Conservation (phyloP, 1,140 invertebrate genomes). For the Cardiocondyla obscurior region DNA sequence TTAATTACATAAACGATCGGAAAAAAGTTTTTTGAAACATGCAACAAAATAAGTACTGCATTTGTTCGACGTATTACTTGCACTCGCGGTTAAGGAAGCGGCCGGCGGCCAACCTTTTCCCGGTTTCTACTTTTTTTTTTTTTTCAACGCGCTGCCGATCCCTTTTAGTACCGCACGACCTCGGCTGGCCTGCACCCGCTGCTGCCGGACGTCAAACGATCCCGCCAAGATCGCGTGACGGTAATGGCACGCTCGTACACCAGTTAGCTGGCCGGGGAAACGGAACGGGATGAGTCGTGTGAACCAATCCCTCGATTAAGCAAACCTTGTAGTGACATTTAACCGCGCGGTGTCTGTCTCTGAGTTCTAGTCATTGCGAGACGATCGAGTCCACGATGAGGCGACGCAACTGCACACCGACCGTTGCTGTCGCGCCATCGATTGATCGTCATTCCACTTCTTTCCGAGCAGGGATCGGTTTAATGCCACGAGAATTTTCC, state of each 20-base stretch:
- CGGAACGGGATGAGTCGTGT: constrained; percentile 76
- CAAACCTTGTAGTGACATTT: constrained; percentile 78
- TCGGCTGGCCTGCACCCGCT: constrained; percentile 44
- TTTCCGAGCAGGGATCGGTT: constrained; percentile 50
- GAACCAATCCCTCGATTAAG: constrained; percentile 76
- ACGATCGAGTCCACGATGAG: constrained; percentile 60
- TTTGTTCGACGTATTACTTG: neutral
- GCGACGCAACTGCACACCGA: constrained; percentile 43
- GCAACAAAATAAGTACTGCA: neutral
- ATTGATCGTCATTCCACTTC: constrained; percentile 57
- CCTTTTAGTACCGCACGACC: constrained; percentile 2
- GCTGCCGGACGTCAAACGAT: constrained; percentile 57
- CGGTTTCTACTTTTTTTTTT: constrained; percentile 19
- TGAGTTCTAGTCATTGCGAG: constrained; percentile 56
- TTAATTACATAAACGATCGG: neutral
- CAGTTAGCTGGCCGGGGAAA: constrained; percentile 68
- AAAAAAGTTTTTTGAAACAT: neutral
- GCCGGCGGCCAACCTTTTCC: constrained; percentile 8
- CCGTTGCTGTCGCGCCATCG: constrained; percentile 25
- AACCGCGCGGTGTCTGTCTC: constrained; percentile 71
- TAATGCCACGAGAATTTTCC: constrained; percentile 71
- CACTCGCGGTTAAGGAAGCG: neutral
- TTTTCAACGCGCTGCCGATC: constrained; percentile 8
- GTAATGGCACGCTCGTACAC: constrained; percentile 70
- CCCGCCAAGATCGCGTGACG: constrained; percentile 73